Evolutionary conservation across 2,113 vertebrate genomes (phyloP).

Genomic region (Capreolus pygargus): DNA sequence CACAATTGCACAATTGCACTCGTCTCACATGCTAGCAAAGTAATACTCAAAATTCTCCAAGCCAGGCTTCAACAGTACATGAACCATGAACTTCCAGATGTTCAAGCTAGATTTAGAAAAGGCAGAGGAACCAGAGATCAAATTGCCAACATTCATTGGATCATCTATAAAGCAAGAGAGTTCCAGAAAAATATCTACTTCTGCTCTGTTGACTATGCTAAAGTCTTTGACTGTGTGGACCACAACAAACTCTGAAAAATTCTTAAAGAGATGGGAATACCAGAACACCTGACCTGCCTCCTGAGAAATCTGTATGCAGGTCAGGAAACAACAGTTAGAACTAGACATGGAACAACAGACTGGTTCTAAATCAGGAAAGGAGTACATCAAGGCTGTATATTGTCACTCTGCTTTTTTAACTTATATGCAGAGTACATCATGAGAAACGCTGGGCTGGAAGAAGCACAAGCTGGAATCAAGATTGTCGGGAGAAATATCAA

Average conservation of each 20-base stretch:
- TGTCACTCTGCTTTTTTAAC: not conserved
- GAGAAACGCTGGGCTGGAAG: not conserved
- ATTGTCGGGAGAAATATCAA: not conserved
- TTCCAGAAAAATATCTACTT: not conserved
- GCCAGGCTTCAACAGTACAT: not conserved
- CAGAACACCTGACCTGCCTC: not conserved
- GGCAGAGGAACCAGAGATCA: not conserved
- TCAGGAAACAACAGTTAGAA: not conserved
- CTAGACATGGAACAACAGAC: not conserved
- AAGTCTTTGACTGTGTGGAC: not conserved
- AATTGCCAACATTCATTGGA: rapidly evolving
- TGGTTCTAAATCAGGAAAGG: not conserved
- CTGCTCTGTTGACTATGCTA: not conserved
- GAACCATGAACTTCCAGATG: not conserved
- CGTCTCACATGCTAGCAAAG: too few species aligned
- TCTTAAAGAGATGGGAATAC: not conserved
- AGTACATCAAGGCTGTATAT: not conserved
- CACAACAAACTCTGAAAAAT: not conserved
- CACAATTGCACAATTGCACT: too few species aligned
- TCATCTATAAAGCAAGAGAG: not conserved
- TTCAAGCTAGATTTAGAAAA: not conserved
- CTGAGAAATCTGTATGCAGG: not conserved
- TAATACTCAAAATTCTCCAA: not conserved
- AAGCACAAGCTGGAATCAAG: not conserved
- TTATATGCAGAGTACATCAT: not conserved